Evolutionary conservation across 2,888 invertebrate genomes (phyloP), one percentile per base, ranked within the genome.

Genomic region (Nomada goodeniana): DNA sequence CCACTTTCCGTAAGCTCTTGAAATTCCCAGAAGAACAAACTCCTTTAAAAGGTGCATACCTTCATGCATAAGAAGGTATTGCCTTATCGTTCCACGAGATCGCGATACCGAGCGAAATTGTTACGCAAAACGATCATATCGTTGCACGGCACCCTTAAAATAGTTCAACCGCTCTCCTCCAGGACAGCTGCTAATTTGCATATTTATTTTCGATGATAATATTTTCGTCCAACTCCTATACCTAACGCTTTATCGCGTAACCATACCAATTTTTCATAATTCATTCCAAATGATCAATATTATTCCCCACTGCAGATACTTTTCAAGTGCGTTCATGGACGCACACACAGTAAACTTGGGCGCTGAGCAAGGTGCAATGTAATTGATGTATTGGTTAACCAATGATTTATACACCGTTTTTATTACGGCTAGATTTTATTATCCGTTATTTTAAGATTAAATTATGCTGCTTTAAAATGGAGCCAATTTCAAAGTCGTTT

Each of bases 71-170:
- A 78, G 75, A 69, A 78, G 68, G 78, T 75, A 78, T 78, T 68
- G 75, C 61, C 76, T 57, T 78, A 78, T 78, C 78, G 76, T 76
- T 75, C 36, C 47, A n/a, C 7, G 57, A 20, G 76, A 76, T 78
- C 78, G 76, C 65, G 68, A 78, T 52, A 78, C 78, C 55, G 44
- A 64, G 76, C 68, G 68, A 78, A 78, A 78, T 78, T 76, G 70
- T 80, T 80, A 80, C 76, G 76, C 70, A 71, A 78, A 70, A 76
- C 59, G 76, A 80, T 80, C 80, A 60, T 76, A 80, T 71, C 76
- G 65, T 71, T 65, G 53, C 80, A 71, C 76, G 80, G 65, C 70
- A 80, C 36, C 80, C 76, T 70, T 79, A 82, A 82, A 82, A 71
- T 79, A 79, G 81, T 74, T 61, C 42, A 26, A 55, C 63, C 65